Conservation (phyloP, 2,797 vertebrate genomes). For the Hafferia zeledoni region DNA sequence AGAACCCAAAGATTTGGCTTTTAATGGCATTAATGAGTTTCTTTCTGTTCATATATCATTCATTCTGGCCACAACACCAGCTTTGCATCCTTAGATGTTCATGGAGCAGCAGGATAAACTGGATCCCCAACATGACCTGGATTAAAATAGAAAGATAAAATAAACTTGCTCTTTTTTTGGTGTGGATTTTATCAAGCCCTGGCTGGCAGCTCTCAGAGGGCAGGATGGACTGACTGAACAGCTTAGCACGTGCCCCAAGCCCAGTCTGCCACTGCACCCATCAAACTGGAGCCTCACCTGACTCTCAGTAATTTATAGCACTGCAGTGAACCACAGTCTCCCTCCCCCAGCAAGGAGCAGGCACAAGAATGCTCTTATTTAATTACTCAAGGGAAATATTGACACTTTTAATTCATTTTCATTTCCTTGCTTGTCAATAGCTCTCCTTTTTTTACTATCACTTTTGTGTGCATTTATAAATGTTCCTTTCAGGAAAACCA, state of each 20-base stretch:
- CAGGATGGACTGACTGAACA: neutral
- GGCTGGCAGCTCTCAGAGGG: neutral
- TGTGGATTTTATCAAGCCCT: neutral
- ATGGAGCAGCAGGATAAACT: neutral
- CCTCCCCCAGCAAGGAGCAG: neutral
- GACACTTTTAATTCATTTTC: slow-evolving; percentile 16
- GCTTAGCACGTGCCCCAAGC: neutral
- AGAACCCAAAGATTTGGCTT: neutral
- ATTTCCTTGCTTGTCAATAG: slow-evolving; percentile 12
- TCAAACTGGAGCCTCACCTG: neutral
- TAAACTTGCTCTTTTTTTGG: neutral
- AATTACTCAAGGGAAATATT: slow-evolving; percentile 12
- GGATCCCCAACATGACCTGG: neutral
- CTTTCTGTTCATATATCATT: rapidly evolving
- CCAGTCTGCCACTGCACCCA: neutral
- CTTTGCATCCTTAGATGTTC: neutral
- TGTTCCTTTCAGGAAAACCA: neutral
- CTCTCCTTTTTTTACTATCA: neutral
- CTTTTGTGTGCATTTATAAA: neutral
- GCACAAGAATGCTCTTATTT: neutral
- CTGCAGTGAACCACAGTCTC: neutral
- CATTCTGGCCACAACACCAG: neutral
- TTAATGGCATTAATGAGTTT: neutral
- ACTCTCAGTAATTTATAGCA: neutral
- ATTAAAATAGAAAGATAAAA: neutral